These are phyloP conservation scores for Ernsta delagoae DNA, from an alignment of 2,888 invertebrate genomes.

Conservation along the genomic window DNA sequence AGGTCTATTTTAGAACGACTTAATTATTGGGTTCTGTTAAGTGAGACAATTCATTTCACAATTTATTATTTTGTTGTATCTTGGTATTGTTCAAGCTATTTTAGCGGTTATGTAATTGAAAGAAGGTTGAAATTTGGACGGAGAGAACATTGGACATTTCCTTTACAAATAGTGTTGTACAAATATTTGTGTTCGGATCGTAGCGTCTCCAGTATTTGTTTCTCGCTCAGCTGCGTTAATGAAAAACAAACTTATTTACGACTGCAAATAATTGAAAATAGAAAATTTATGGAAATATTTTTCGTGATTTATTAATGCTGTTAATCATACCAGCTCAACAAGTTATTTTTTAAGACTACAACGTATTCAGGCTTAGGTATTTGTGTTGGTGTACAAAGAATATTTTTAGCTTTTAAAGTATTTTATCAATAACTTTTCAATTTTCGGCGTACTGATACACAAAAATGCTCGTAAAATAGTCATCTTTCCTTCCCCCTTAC, in stretches of 20 bases:
- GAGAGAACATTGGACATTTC: constrained; percentile 4
- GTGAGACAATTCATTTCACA: constrained; percentile 26
- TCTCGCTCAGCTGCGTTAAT: constrained; percentile 31
- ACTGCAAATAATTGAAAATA: constrained; percentile 12
- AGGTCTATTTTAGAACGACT: constrained; percentile 17
- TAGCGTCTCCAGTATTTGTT: constrained; percentile 28
- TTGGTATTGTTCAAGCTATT: constrained; percentile 1
- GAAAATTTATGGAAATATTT: not conserved
- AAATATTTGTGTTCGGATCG: constrained; percentile 18
- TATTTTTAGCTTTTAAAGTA: too few relatives aligned
- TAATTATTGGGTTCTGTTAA: constrained; percentile 15
- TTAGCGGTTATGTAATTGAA: not conserved
- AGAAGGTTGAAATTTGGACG: constrained; percentile 14
- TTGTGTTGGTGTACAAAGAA: too few relatives aligned
- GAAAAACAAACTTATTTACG: constrained; percentile 32
- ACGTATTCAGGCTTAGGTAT: too few relatives aligned
- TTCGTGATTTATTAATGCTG: not conserved
- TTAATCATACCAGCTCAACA: too few relatives aligned
- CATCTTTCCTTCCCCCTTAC: too few relatives aligned
- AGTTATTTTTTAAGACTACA: too few relatives aligned
- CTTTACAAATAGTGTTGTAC: constrained; percentile 27
- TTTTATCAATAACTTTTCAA: too few relatives aligned
- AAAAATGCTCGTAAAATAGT: too few relatives aligned
- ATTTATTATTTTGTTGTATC: constrained; percentile 24
- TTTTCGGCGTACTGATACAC: too few relatives aligned